Conservation (phyloP, 2,113 vertebrate species). For the Strigops habroptila region DNA sequence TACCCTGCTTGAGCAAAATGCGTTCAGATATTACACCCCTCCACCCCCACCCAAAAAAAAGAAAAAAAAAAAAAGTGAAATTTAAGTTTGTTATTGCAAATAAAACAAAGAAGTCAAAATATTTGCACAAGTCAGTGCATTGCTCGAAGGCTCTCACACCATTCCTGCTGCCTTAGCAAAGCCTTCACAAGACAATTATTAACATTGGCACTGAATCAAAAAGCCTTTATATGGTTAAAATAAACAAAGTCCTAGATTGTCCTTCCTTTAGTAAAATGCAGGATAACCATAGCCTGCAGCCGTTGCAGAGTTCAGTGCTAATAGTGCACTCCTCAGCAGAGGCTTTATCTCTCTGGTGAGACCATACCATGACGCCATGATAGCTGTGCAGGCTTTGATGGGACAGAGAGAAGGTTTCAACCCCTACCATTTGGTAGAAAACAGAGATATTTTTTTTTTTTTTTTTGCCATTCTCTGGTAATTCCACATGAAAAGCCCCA, state of each 20-base stretch:
- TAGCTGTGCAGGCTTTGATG: background rate
- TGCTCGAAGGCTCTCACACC: background rate
- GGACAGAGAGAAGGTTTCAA: background rate
- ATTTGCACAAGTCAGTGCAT: conserved; percentile 23
- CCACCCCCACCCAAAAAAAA: background rate
- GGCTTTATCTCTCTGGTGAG: background rate
- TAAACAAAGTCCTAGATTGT: background rate
- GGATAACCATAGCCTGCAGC: background rate
- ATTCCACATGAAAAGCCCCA: background rate
- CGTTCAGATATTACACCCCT: background rate
- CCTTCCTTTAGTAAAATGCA: background rate
- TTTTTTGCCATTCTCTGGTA: background rate
- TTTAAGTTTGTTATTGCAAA: background rate
- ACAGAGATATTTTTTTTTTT: background rate
- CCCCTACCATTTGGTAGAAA: background rate
- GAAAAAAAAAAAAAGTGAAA: background rate
- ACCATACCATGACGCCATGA: background rate
- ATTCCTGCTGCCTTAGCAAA: conserved; percentile 42
- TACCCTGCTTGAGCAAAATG: background rate
- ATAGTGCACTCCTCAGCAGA: background rate
- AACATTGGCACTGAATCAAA: conserved; percentile 36
- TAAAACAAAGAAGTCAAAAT: conserved; percentile 49
- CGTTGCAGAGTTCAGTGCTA: background rate
- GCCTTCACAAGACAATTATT: conserved; percentile 49
- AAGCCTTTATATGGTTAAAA: conserved; percentile 54